These are phyloP conservation scores for Miltochrista miniata DNA, from an alignment of 2,888 invertebrate species.

Conservation along the genomic window DNA sequence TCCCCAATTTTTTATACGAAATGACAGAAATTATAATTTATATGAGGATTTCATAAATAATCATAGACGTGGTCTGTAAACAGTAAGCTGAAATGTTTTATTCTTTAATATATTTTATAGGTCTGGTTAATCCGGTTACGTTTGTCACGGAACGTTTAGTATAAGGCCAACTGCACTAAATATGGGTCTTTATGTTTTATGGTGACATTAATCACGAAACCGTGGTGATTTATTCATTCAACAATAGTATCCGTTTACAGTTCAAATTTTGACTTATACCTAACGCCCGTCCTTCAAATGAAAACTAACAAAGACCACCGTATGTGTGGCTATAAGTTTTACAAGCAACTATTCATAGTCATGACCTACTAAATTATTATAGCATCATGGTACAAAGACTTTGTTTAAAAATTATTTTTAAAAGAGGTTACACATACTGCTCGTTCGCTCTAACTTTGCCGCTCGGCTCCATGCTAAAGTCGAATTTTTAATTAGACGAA, in stretches of 20 bases:
- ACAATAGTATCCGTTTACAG: slow-evolving; percentile 58
- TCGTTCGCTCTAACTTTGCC: too few species aligned
- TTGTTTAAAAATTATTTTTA: not conserved
- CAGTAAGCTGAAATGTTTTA: slow-evolving; percentile 69
- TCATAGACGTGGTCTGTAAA: slow-evolving; percentile 72
- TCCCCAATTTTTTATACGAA: slow-evolving; percentile 36
- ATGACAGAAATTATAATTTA: slow-evolving; percentile 59
- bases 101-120: slow-evolving; percentile 66
- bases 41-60: slow-evolving; percentile 75
- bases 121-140: slow-evolving; percentile 54
- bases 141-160: slow-evolving; percentile 60
- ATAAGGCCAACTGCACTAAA: slow-evolving; percentile 66
- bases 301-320: slow-evolving; percentile 57
- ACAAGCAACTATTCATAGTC: slow-evolving; percentile 47
- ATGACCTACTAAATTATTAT: slow-evolving; percentile 41
- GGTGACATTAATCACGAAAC: slow-evolving; percentile 81
- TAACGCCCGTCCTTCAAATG: slow-evolving; percentile 42
- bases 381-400: slow-evolving; percentile 37
- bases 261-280: slow-evolving; percentile 51
- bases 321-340: slow-evolving; percentile 60
- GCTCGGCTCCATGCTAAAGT: too few species aligned
- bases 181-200: slow-evolving; percentile 77
- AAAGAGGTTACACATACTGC: not conserved
- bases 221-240: slow-evolving; percentile 70
- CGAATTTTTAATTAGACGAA: too few species aligned